These are phyloP conservation scores for Ambastaia sidthimunki DNA, from an alignment of 2,797 vertebrate species.

Conservation along the genomic window DNA sequence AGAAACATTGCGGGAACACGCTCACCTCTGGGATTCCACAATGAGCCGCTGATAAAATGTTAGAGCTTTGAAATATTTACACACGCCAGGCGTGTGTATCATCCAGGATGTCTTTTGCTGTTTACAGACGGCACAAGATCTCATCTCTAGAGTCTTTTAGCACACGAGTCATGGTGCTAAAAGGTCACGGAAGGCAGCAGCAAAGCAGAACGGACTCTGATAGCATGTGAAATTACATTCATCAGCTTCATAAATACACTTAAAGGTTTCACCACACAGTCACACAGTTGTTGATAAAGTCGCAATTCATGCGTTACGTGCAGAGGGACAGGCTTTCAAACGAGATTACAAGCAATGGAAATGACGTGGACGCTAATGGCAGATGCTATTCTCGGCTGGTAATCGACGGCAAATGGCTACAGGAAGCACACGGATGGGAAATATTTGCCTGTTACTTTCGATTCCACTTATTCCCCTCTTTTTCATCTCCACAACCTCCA, in stretches of 20 bases:
- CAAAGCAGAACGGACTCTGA: conserved; percentile 21
- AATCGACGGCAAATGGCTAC: conserved; percentile 53
- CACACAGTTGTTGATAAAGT: conserved; percentile 25
- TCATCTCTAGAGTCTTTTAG: conserved; percentile 31
- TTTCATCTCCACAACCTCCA: conserved; percentile 47
- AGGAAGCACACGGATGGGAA: conserved; percentile 41
- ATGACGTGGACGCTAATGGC: conserved; percentile 56
- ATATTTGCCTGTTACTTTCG: conserved; percentile 47
- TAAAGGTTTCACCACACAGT: conserved; percentile 30
- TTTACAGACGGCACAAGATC: not conserved
- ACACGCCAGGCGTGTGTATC: conserved; percentile 15
- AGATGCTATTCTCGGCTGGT: conserved; percentile 55
- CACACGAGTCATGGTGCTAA: conserved; percentile 9
- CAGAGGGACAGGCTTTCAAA: conserved; percentile 45
- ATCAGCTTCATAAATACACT: conserved; percentile 31
- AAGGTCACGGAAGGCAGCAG: conserved; percentile 20
- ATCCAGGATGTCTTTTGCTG: conserved; percentile 9
- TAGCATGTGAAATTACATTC: conserved; percentile 47
- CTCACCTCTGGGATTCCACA: conserved; percentile 43
- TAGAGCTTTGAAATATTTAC: conserved; percentile 56
- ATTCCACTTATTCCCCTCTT: conserved; percentile 44
- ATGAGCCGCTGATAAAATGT: conserved; percentile 36
- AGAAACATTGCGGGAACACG: conserved; percentile 48
- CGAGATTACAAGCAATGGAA: conserved; percentile 41
- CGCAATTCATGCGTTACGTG: conserved; percentile 23